Evolutionary conservation across 1,140 invertebrate genomes (phyloP).

Genomic region (Pemphigus obesinymphae): DNA sequence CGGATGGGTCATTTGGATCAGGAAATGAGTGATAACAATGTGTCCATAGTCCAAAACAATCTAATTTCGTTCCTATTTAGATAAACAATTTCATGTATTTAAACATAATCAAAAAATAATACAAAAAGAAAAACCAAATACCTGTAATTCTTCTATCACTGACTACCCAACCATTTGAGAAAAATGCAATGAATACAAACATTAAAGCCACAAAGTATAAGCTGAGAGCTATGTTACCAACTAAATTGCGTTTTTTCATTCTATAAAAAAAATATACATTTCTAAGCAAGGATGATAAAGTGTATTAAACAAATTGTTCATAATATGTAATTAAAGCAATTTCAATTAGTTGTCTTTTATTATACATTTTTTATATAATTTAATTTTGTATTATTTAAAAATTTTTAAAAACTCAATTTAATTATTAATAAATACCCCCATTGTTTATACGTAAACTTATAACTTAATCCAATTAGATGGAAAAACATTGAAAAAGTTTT

Average conservation of each 20-base stretch:
- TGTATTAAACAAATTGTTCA: no score
- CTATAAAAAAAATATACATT: no score
- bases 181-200: conserved; percentile 72
- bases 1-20: conserved; percentile 66
- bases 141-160: conserved; percentile 77
- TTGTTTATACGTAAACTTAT: no score
- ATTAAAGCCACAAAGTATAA: conserved; percentile 72
- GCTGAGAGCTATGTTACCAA: conserved; percentile 71
- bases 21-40: conserved; percentile 64
- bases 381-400: no score
- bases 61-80: conserved; percentile 35
- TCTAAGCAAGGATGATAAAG: no score
- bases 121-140: background rate
- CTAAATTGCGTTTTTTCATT: conserved; percentile 71
- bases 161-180: conserved; percentile 77
- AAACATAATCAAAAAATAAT: background rate
- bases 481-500: no score
- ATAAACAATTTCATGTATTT: background rate
- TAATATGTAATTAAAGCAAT: no score
- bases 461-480: no score
- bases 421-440: no score
- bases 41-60: conserved; percentile 49
- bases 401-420: no score
- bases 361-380: no score
- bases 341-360: no score